These are phyloP conservation scores for Molossus molossus DNA, from an alignment of 2,797 vertebrate genomes.

Conservation along the genomic window DNA sequence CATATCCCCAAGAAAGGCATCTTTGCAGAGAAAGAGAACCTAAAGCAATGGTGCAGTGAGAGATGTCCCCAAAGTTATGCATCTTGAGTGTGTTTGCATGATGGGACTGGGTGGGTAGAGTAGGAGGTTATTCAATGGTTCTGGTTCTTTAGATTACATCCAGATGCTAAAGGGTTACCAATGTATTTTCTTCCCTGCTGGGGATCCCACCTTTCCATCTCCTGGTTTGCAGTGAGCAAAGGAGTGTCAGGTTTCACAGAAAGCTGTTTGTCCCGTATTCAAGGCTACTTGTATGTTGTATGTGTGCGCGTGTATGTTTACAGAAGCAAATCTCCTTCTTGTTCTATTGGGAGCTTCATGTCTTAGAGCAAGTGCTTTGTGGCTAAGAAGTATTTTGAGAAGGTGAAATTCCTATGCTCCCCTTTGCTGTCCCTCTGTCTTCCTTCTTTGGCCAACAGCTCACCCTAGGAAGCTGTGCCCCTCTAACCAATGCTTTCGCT, in stretches of 20 bases:
- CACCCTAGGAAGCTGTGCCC: conserved; percentile 4
- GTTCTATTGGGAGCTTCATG: not conserved
- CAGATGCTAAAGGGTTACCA: not conserved
- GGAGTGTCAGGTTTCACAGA: not conserved
- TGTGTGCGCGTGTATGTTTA: not conserved
- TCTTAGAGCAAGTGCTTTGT: not conserved
- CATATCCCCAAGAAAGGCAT: conserved; percentile 33
- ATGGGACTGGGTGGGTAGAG: not conserved
- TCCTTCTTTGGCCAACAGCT: not conserved
- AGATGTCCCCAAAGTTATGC: not conserved
- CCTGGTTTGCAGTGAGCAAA: not conserved
- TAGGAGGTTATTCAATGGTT: not conserved
- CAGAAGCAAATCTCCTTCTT: not conserved
- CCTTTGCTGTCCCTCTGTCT: not conserved
- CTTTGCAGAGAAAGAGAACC: not conserved
- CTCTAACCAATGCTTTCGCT: conserved; percentile 14
- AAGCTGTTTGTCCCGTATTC: not conserved
- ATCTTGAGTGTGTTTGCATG: not conserved
- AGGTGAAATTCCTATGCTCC: not conserved
- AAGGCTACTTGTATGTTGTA: not conserved
- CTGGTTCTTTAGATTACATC: not conserved
- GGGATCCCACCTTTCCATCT: not conserved
- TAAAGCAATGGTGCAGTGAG: not conserved
- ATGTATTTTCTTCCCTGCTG: not conserved
- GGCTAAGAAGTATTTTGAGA: not conserved